phyloP scores from a whole-genome alignment of 1,140 invertebrate species.

The Ladona fulva region DNA sequence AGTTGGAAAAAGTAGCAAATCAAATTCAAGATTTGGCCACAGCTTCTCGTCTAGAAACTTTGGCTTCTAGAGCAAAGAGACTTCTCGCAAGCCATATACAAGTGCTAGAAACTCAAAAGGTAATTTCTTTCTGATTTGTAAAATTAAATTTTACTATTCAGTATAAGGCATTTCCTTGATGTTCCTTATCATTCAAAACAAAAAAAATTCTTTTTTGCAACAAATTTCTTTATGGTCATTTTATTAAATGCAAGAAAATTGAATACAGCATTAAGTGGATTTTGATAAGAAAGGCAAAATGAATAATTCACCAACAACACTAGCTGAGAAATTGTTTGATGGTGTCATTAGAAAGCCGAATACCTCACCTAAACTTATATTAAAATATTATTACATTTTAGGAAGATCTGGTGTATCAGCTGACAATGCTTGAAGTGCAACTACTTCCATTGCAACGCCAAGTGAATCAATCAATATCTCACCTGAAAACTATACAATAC shows the following conservation, averaged over 20 bases:
- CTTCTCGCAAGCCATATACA: constrained; percentile 51
- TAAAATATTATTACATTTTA: constrained; percentile 26
- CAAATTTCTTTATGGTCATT: neutral
- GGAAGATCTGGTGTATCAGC: constrained; percentile 60
- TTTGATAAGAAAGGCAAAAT: too few species aligned
- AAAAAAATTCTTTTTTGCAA: too few species aligned
- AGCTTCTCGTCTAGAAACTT: constrained; percentile 53
- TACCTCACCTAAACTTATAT: neutral
- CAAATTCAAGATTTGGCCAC: constrained; percentile 58
- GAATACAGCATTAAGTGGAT: too few species aligned
- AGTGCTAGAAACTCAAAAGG: constrained; percentile 45
- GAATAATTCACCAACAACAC: too few species aligned
- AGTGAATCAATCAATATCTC: constrained; percentile 60
- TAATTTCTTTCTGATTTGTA: constrained; percentile 19
- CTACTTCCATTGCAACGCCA: constrained; percentile 53
- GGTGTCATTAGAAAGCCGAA: too few species aligned
- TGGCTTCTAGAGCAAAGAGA: constrained; percentile 50
- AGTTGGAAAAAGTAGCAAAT: constrained; percentile 59
- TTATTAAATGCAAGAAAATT: too few species aligned
- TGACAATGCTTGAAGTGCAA: constrained; percentile 63
- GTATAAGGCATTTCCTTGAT: too few species aligned
- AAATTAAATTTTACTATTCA: too few species aligned
- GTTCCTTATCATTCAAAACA: too few species aligned
- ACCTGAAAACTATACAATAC: constrained; percentile 62
- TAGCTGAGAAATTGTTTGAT: too few species aligned